phyloP scores from a whole-genome alignment of 1,140 invertebrate species.

The Rhizoglyphus robini region DNA sequence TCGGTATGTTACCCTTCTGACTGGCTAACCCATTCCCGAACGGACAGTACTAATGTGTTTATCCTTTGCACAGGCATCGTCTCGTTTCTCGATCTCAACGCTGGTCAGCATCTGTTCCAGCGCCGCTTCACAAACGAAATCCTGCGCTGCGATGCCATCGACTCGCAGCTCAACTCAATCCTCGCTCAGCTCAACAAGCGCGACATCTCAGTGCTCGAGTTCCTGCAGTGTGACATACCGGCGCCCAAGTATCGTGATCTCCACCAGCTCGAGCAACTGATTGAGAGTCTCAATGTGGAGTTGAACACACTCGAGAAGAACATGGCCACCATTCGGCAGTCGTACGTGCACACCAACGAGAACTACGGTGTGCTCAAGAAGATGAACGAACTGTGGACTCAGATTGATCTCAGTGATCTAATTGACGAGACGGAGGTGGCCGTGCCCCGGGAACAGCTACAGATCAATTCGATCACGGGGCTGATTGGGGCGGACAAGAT shows the following conservation, averaged over 20 bases:
- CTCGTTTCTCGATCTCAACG: constrained; percentile 30
- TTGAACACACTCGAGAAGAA: constrained; percentile 82
- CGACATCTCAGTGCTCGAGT: constrained; percentile 60
- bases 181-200: not conserved
- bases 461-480: constrained; percentile 27
- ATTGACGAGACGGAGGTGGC: not conserved
- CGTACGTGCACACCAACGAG: constrained; percentile 83
- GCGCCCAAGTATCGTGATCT: constrained; percentile 36
- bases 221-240: constrained; percentile 30
- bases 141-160: constrained; percentile 82
- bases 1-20: constrained; percentile 36
- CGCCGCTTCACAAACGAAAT: constrained; percentile 48
- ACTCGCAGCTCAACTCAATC: constrained; percentile 32
- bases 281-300: constrained; percentile 84
- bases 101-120: constrained; percentile 34
- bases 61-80: not conserved
- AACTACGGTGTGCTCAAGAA: constrained; percentile 81
- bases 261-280: constrained; percentile 49
- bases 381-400: constrained; percentile 45
- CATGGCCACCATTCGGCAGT: constrained; percentile 78
- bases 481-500: constrained; percentile 24
- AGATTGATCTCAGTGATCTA: not conserved
- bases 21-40: constrained; percentile 46
- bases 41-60: not conserved
- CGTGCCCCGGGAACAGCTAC: not conserved